A percentile compares a stretch with the other conserved stretches of the same genome.
Conservation (phyloP, 1,140 invertebrate species). For the Diuraphis noxia region DNA sequence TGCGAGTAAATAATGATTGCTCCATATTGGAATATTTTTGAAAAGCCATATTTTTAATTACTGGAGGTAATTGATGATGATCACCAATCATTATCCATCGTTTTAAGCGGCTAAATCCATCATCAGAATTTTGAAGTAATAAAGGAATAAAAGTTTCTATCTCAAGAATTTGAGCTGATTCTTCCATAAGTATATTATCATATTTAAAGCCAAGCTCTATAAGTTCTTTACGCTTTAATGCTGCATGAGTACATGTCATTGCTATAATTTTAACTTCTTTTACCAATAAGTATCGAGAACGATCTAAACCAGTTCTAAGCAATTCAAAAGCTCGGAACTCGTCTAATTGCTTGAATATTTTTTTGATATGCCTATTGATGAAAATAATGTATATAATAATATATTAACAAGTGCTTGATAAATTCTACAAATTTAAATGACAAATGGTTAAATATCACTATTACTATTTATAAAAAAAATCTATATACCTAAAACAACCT, state of each 20-base stretch:
- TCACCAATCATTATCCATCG: slow-evolving; percentile 99
- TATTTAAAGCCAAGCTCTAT: slow-evolving; percentile 96
- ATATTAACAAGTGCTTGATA: background rate
- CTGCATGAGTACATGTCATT: slow-evolving; percentile 99
- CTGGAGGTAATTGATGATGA: slow-evolving; percentile 98
- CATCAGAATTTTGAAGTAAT: slow-evolving; percentile 94
- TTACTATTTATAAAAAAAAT: background rate
- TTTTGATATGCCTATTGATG: slow-evolving; percentile 78
- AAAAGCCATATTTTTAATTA: slow-evolving; percentile 99
- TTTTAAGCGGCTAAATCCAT: slow-evolving; percentile 93
- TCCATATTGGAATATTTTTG: slow-evolving; percentile 99
- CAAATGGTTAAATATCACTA: background rate
- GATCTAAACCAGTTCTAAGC: slow-evolving; percentile 88
- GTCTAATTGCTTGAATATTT: slow-evolving; percentile 96
- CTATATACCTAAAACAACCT: slow-evolving; percentile 80
- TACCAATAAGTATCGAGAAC: slow-evolving; percentile 94
- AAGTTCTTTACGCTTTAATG: slow-evolving; percentile 92
- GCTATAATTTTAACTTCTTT: slow-evolving; percentile 99
- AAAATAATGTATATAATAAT: background rate
- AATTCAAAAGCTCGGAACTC: slow-evolving; percentile 98
- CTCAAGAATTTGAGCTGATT: slow-evolving; percentile 97
- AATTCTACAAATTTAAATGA: background rate
- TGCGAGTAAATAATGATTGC: slow-evolving; percentile 94
- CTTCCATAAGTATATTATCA: slow-evolving; percentile 99
- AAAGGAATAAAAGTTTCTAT: slow-evolving; percentile 99